Percentiles rank a stretch among this genome's conserved stretches.
Evolutionary conservation across 2,113 vertebrate genomes (phyloP).

Genomic region (Eolophus roseicapilla): DNA sequence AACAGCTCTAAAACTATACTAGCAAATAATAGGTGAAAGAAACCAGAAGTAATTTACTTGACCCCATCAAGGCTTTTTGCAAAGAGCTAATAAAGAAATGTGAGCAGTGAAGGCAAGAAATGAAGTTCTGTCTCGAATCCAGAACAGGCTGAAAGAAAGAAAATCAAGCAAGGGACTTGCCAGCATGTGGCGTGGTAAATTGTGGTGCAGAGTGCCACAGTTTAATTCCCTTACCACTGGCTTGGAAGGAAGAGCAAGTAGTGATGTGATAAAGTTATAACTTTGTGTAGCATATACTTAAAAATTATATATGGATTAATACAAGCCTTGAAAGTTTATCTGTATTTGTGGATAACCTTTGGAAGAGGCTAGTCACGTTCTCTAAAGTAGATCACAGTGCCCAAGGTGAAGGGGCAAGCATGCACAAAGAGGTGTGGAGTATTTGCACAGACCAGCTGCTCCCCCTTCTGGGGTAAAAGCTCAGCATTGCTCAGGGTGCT

Average conservation of each 20-base stretch:
- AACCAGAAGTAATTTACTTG: constrained; percentile 18
- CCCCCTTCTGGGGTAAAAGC: not conserved
- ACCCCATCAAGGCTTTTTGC: not conserved
- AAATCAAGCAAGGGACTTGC: not conserved
- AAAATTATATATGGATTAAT: not conserved
- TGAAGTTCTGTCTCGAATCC: not conserved
- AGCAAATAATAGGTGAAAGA: constrained; percentile 25
- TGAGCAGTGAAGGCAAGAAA: not conserved
- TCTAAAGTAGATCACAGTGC: not conserved
- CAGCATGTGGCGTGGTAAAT: not conserved
- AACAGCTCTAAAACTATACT: not conserved
- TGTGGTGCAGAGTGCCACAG: not conserved
- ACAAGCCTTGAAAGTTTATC: not conserved
- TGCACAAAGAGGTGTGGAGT: not conserved
- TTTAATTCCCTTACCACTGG: not conserved
- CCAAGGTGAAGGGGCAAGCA: not conserved
- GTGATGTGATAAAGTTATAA: not conserved
- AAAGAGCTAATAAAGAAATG: not conserved
- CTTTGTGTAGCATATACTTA: not conserved
- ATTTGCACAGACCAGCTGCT: not conserved
- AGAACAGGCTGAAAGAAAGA: not conserved
- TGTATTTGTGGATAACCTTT: not conserved
- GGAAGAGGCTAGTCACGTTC: not conserved
- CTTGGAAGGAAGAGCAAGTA: not conserved
- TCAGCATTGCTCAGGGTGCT: not conserved